A percentile compares a stretch with the other conserved stretches of the same genome.
phyloP scores from a whole-genome alignment of 2,888 invertebrate species.

The Plutella xylostella region DNA sequence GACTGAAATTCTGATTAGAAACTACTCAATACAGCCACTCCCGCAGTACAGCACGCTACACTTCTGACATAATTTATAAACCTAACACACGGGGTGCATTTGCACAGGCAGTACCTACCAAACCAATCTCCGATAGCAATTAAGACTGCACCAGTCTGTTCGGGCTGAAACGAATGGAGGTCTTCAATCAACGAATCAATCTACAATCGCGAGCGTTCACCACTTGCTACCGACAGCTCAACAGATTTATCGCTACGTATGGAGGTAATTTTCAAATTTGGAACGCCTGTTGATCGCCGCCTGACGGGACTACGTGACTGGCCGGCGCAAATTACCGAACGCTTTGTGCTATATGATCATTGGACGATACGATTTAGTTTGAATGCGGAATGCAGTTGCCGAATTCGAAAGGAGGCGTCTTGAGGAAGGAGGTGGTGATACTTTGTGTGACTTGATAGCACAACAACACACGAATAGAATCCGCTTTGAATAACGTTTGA shows the following conservation, averaged over 20 bases:
- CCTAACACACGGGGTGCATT: constrained; percentile 7
- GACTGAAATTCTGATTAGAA: too few species aligned
- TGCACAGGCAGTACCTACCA: neutral
- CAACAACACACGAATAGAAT: too few species aligned
- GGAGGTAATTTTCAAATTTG: constrained; percentile 62
- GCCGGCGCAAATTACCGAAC: constrained; percentile 19
- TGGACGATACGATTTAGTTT: neutral
- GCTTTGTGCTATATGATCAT: constrained; percentile 1
- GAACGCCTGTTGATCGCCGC: constrained; percentile 52
- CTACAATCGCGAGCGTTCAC: constrained; percentile 62
- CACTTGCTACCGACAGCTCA: constrained; percentile 64
- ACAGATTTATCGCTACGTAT: constrained; percentile 61
- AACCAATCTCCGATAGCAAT: constrained; percentile 59
- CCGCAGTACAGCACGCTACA: neutral
- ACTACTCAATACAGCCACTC: too few species aligned
- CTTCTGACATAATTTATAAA: neutral
- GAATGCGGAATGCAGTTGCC: too few species aligned
- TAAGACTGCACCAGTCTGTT: constrained; percentile 53
- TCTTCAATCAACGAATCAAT: constrained; percentile 70
- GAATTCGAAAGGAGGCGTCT: too few species aligned
- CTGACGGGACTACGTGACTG: constrained; percentile 16
- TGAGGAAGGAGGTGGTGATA: too few species aligned
- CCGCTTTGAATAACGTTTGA: too few species aligned
- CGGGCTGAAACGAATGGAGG: constrained; percentile 61
- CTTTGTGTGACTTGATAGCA: too few species aligned